Evolutionary conservation across 1,140 invertebrate species (phyloP).

Genomic region (Apis cerana): DNA sequence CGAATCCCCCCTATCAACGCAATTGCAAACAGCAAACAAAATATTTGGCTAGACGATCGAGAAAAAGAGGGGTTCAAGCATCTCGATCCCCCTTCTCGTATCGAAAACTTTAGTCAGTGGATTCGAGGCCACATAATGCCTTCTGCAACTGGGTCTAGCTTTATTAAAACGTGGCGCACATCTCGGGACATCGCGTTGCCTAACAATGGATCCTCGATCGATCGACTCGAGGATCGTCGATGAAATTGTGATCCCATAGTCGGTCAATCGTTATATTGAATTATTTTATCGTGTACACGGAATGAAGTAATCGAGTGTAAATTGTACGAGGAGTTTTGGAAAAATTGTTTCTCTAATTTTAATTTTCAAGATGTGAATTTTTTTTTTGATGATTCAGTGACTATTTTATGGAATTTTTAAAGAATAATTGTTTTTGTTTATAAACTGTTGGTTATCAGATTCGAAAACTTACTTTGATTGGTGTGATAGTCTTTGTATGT

Average conservation of each 20-base stretch:
- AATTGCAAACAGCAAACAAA: slow-evolving; percentile 17
- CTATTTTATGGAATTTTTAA: too few species aligned
- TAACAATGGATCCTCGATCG: slow-evolving; percentile 44
- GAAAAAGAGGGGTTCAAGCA: slow-evolving; percentile 19
- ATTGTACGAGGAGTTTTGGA: too few species aligned
- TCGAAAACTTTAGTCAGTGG: slow-evolving; percentile 52
- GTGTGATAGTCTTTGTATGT: too few species aligned
- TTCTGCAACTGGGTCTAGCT: slow-evolving; percentile 37
- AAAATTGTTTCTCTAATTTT: too few species aligned
- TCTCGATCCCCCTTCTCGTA: slow-evolving; percentile 38
- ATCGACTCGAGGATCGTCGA: slow-evolving; percentile 4
- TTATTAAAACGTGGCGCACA: slow-evolving; percentile 58
- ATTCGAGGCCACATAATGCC: slow-evolving; percentile 55
- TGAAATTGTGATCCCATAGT: not conserved
- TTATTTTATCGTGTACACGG: not conserved
- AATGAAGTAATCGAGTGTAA: not conserved
- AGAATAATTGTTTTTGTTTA: too few species aligned
- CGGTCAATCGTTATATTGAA: not conserved
- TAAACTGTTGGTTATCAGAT: too few species aligned
- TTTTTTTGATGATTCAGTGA: too few species aligned
- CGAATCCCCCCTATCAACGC: not conserved
- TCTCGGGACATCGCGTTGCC: slow-evolving; percentile 27
- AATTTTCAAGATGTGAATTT: too few species aligned
- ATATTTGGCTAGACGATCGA: slow-evolving; percentile 35
- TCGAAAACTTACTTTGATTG: too few species aligned